Conservation (phyloP, 2,113 vertebrate species). For the Ophthalmotilapia sp. region DNA sequence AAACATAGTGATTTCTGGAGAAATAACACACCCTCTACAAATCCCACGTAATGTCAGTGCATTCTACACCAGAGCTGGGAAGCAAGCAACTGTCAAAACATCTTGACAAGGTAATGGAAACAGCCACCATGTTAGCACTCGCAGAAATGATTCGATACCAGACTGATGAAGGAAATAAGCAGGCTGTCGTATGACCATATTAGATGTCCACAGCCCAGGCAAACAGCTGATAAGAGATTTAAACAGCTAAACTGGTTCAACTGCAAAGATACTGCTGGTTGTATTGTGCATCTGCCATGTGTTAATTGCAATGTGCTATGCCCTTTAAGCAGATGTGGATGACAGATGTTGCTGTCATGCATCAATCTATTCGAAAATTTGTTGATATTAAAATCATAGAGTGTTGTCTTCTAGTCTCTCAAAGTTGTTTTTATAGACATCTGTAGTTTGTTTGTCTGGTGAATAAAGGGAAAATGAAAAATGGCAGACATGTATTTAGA, state of each 20-base stretch:
- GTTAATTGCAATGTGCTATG: neutral
- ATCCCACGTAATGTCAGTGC: constrained; percentile 20
- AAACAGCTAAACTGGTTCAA: neutral
- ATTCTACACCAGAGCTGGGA: neutral
- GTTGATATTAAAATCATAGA: neutral
- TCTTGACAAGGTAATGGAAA: constrained; percentile 13
- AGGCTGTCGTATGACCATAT: neutral
- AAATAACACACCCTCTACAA: constrained; percentile 28
- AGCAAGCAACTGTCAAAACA: constrained; percentile 17
- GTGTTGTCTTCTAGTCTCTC: neutral
- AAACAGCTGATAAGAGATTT: neutral
- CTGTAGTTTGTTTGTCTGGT: neutral
- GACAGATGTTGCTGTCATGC: constrained; percentile 2
- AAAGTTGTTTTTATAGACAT: neutral
- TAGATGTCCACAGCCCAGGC: neutral
- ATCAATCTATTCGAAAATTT: neutral
- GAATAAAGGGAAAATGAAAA: neutral
- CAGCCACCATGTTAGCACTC: neutral
- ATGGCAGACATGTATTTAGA: neutral
- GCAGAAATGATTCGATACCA: neutral
- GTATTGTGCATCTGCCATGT: neutral
- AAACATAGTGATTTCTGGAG: neutral
- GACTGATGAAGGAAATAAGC: neutral
- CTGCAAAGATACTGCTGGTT: neutral
- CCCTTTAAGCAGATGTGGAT: neutral